These are phyloP conservation scores for Porphyrio hochstetteri DNA, from an alignment of 2,113 vertebrate species.

Conservation along the genomic window DNA sequence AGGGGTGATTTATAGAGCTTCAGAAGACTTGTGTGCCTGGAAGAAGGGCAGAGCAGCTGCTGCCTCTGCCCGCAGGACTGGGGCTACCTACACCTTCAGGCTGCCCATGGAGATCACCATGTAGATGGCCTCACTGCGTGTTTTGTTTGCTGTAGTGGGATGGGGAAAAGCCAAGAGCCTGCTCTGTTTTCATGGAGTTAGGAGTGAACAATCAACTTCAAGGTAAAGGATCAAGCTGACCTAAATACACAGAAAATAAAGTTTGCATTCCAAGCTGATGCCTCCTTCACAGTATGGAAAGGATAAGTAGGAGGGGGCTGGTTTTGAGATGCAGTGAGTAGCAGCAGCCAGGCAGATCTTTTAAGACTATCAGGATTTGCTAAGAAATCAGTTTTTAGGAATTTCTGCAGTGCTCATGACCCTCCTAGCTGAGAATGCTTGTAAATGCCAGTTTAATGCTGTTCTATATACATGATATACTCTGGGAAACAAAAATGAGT, in stretches of 20 bases:
- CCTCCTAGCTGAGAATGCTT: not conserved
- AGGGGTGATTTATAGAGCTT: not conserved
- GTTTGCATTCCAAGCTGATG: not conserved
- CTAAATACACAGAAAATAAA: not conserved
- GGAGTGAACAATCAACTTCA: not conserved
- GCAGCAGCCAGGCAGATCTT: not conserved
- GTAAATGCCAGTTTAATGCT: not conserved
- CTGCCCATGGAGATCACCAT: not conserved
- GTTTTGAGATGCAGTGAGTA: not conserved
- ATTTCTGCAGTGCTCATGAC: not conserved
- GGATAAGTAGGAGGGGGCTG: not conserved
- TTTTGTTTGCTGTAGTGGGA: not conserved
- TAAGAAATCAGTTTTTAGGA: not conserved
- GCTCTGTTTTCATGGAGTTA: not conserved
- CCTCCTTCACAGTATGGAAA: not conserved
- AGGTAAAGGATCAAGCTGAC: not conserved
- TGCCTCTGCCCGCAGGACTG: not conserved
- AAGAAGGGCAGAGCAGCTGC: not conserved
- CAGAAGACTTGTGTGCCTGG: not conserved
- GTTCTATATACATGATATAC: fast-evolving
- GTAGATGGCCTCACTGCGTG: fast-evolving
- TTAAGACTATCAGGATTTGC: not conserved
- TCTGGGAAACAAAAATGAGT: not conserved
- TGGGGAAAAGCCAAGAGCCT: not conserved
- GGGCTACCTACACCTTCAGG: fast-evolving